Evolutionary conservation across 2,888 invertebrate genomes (phyloP).

Genomic region (Ditula angustiorana): DNA sequence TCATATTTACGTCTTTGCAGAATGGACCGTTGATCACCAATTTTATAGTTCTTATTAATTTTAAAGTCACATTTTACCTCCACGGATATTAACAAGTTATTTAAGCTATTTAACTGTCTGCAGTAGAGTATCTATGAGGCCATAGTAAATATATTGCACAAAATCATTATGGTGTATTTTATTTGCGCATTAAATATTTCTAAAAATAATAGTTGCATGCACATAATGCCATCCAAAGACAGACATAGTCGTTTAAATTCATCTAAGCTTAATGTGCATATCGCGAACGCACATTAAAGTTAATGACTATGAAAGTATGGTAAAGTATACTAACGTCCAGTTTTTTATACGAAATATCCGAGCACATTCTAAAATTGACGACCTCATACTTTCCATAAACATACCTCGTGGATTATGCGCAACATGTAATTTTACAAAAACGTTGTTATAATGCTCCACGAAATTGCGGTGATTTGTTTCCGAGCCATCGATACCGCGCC

Average conservation of each 20-base stretch:
- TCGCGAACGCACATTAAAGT: constrained; percentile 35
- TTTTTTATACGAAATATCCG: constrained; percentile 41
- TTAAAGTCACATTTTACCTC: background rate
- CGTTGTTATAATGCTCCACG: constrained; percentile 72
- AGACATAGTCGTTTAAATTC: constrained; percentile 34
- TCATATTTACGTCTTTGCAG: constrained; percentile 10
- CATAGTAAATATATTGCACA: background rate
- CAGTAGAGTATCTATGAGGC: background rate
- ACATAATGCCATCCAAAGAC: background rate
- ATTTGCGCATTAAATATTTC: background rate
- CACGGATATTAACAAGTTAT: background rate
- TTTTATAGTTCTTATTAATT: background rate
- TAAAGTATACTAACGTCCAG: constrained; percentile 24
- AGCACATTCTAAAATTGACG: constrained; percentile 55
- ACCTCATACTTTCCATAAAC: constrained; percentile 69
- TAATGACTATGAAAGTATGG: constrained; percentile 35
- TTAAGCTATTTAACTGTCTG: background rate
- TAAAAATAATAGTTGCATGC: background rate
- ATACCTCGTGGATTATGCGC: constrained; percentile 63
- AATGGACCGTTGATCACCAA: background rate
- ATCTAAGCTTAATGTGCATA: constrained; percentile 37
- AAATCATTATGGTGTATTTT: background rate
- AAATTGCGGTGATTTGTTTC: constrained; percentile 79
- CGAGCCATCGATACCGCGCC: constrained; percentile 63
- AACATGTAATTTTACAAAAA: constrained; percentile 78